Percentiles rank a stretch among this genome's conserved stretches.
These are phyloP conservation scores for Lamproptera curius DNA, from an alignment of 2,888 invertebrate species.

Conservation along the genomic window DNA sequence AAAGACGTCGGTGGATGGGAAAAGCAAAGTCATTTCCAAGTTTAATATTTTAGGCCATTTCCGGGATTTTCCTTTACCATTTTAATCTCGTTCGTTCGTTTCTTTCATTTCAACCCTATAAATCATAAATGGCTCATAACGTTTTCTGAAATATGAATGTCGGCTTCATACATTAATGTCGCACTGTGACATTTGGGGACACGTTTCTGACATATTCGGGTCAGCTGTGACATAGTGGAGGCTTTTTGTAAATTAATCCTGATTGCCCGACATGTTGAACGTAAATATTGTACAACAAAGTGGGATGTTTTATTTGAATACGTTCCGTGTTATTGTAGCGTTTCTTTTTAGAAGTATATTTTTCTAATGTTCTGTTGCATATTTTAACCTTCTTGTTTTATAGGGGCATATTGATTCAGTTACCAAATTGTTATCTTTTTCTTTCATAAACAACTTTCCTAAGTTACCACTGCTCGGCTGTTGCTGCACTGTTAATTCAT, in stretches of 20 bases:
- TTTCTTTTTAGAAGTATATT: too few relatives aligned
- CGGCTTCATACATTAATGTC: constrained; percentile 24
- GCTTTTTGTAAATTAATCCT: constrained; percentile 25
- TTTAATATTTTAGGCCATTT: background rate
- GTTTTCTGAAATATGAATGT: constrained; percentile 20
- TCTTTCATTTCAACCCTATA: background rate
- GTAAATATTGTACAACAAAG: background rate
- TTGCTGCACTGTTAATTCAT: too few relatives aligned
- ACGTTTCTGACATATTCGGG: constrained; percentile 31
- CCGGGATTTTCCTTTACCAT: background rate
- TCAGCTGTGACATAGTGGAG: constrained; percentile 29
- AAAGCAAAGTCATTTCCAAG: too few relatives aligned
- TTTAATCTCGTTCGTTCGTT: background rate
- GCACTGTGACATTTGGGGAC: constrained; percentile 22
- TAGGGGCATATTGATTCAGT: too few relatives aligned
- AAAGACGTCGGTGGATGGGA: too few relatives aligned
- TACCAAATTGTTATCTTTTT: too few relatives aligned
- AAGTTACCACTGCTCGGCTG: too few relatives aligned
- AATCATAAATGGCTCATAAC: background rate
- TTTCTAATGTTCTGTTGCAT: too few relatives aligned
- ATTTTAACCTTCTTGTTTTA: too few relatives aligned
- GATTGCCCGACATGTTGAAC: constrained; percentile 9
- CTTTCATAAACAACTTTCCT: too few relatives aligned
- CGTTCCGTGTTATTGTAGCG: too few relatives aligned
- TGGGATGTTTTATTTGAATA: background rate